These are phyloP conservation scores for Neomorphus geoffroyi DNA, from an alignment of 2,797 vertebrate species.

Conservation along the genomic window DNA sequence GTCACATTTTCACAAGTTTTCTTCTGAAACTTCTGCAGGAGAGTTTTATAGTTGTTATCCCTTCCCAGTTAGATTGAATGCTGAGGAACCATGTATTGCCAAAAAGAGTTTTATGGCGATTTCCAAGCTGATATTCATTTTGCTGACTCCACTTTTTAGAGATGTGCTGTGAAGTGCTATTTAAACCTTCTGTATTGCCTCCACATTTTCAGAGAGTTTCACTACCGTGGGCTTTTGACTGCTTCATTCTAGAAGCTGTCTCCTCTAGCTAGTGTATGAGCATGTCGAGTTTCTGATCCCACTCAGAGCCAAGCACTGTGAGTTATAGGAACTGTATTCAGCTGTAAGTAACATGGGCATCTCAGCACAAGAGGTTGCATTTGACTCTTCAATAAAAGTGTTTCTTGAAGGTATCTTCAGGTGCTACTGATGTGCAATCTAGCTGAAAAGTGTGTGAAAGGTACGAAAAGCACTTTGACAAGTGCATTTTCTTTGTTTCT, in stretches of 20 bases:
- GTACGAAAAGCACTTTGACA: neutral
- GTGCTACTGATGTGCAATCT: neutral
- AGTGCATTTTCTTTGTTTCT: neutral
- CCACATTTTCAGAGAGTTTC: neutral
- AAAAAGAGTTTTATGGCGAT: neutral
- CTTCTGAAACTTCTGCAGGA: neutral
- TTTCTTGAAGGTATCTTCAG: neutral
- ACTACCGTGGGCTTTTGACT: neutral
- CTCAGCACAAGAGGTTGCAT: neutral
- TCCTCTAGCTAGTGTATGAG: neutral
- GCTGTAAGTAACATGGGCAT: neutral
- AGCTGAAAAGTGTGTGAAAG: neutral
- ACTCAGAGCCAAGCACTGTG: neutral
- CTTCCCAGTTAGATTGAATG: neutral
- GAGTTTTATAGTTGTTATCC: neutral
- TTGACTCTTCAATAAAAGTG: neutral
- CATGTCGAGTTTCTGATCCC: neutral
- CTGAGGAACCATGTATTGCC: neutral
- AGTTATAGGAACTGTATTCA: neutral
- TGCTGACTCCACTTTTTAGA: conserved; percentile 16
- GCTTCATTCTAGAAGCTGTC: neutral
- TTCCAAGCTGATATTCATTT: neutral
- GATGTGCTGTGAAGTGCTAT: conserved; percentile 3
- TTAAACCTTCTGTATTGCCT: conserved; percentile 8
- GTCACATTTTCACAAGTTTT: neutral